These are phyloP conservation scores for Pseudoips prasinana DNA, from an alignment of 2,888 invertebrate genomes.

Conservation along the genomic window DNA sequence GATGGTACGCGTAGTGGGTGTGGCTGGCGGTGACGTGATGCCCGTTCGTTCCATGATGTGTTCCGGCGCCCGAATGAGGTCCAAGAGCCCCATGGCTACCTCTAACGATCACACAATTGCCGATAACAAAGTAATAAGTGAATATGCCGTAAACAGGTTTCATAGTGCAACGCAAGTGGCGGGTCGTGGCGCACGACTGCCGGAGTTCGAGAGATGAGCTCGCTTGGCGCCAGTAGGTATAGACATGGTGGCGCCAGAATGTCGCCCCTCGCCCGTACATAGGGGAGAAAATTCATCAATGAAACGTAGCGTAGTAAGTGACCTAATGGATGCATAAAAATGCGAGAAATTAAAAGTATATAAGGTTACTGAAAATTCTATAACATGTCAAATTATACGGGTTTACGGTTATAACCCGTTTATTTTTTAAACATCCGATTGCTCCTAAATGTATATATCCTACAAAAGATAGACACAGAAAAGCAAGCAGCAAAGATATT, in stretches of 20 bases:
- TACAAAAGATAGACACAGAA: too few species aligned
- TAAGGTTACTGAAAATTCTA: too few species aligned
- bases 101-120: constrained; percentile 54
- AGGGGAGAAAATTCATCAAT: constrained; percentile 18
- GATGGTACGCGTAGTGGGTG: constrained; percentile 65
- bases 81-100: constrained; percentile 26
- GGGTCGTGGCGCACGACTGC: constrained; percentile 65
- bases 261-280: constrained; percentile 38
- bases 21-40: constrained; percentile 56
- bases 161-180: constrained; percentile 62
- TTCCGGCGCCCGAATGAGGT: constrained; percentile 5
- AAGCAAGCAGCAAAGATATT: too few species aligned
- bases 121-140: constrained; percentile 40
- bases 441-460: too few species aligned
- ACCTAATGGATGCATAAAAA: too few species aligned
- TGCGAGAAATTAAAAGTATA: too few species aligned
- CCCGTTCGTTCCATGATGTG: constrained; percentile 22
- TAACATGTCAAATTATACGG: too few species aligned
- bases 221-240: constrained; percentile 53
- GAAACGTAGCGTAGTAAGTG: constrained; percentile 2
- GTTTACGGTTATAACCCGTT: too few species aligned
- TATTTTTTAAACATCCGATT: too few species aligned
- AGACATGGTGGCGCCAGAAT: constrained; percentile 63
- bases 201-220: constrained; percentile 44
- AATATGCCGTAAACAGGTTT: constrained; percentile 36